These are phyloP conservation scores for Bellardia pandia DNA, from an alignment of 2,888 invertebrate species.

Conservation along the genomic window DNA sequence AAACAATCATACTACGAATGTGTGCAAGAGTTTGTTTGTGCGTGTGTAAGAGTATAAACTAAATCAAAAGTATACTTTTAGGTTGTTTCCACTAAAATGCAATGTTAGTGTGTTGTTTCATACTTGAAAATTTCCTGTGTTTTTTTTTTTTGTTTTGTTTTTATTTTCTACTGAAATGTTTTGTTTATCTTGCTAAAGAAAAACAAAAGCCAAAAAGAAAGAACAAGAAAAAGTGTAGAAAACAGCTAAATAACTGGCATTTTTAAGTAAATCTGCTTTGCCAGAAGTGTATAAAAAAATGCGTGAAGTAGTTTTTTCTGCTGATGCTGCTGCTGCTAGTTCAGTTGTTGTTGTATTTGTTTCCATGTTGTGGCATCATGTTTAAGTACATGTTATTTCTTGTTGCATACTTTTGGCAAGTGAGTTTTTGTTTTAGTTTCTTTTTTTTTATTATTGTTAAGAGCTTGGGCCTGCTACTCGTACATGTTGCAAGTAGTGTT, in stretches of 20 bases:
- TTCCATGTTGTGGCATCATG: slow-evolving; percentile 64
- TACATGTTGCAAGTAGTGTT: too few relatives aligned
- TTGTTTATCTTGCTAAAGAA: slow-evolving; percentile 62
- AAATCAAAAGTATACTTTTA: slow-evolving; percentile 53
- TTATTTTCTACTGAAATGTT: slow-evolving; percentile 26
- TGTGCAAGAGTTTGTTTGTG: neutral
- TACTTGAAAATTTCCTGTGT: neutral
- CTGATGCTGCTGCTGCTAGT: neutral
- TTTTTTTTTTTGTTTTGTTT: neutral
- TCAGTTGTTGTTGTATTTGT: neutral
- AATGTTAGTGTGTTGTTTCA: neutral
- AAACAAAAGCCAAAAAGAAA: slow-evolving; percentile 49
- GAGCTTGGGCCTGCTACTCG: slow-evolving; percentile 6
- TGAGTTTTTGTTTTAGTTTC: neutral
- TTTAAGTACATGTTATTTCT: slow-evolving; percentile 68
- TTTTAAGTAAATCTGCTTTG: slow-evolving; percentile 61
- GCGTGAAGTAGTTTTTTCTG: slow-evolving; percentile 52
- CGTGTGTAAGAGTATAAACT: neutral
- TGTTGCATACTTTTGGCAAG: slow-evolving; percentile 62
- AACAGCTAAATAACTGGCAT: slow-evolving; percentile 68
- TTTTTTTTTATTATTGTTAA: neutral
- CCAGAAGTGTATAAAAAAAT: slow-evolving; percentile 49
- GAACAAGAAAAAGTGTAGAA: slow-evolving; percentile 41
- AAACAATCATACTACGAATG: neutral
- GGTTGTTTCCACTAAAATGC: slow-evolving; percentile 24